Evolutionary conservation across 2,888 invertebrate genomes (phyloP).

Genomic region (Gnatocerus cornutus): DNA sequence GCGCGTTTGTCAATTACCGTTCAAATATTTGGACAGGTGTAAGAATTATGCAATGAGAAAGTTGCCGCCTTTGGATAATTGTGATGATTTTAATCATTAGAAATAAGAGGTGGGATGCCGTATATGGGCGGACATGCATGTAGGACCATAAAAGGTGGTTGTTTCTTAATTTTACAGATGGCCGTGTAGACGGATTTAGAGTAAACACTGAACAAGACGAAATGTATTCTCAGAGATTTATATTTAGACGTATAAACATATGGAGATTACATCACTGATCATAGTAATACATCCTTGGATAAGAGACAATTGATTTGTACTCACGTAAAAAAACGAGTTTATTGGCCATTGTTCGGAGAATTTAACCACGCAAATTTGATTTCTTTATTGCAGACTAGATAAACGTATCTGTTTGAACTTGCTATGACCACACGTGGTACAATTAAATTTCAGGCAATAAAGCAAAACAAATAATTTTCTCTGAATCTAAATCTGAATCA

Average conservation of each 20-base stretch:
- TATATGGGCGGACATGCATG: background rate
- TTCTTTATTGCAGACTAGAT: background rate
- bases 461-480: too few relatives aligned
- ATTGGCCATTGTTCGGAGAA: background rate
- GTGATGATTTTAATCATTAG: conserved; percentile 10
- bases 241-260: conserved; percentile 28
- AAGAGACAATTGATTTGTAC: background rate
- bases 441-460: too few relatives aligned
- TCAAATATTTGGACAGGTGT: conserved; percentile 44
- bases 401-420: too few relatives aligned
- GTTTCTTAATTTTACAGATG: conserved; percentile 5
- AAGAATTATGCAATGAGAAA: conserved; percentile 29
- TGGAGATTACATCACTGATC: background rate
- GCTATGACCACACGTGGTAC: too few relatives aligned
- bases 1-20: conserved; percentile 20
- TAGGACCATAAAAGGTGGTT: conserved; percentile 25
- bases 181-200: conserved; percentile 1
- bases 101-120: background rate
- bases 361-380: too few relatives aligned
- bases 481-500: too few relatives aligned
- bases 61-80: conserved; percentile 8
- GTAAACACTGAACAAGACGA: conserved; percentile 4
- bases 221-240: conserved; percentile 10
- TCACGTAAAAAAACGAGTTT: background rate
- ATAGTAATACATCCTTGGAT: background rate